phyloP scores from a whole-genome alignment of 2,888 invertebrate genomes.

The Gryllus longicercus region DNA sequence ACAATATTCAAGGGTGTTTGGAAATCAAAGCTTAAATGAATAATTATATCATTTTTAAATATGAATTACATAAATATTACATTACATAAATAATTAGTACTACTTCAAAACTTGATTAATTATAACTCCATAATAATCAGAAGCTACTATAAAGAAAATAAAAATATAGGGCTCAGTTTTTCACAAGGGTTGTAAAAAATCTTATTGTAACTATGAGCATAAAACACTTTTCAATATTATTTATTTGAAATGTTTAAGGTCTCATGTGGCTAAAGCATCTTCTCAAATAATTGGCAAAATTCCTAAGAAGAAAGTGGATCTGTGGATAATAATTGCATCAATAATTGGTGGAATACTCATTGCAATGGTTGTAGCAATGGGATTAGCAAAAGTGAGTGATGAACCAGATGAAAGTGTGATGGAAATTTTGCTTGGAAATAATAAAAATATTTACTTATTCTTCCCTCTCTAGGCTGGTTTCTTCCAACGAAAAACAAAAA shows the following conservation, averaged over 20 bases:
- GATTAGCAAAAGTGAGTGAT: neutral
- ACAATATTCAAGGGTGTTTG: too few relatives aligned
- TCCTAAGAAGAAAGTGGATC: slow-evolving; percentile 5
- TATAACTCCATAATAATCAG: too few relatives aligned
- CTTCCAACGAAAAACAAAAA: neutral
- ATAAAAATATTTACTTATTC: neutral
- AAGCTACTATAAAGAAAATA: too few relatives aligned
- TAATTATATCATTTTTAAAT: too few relatives aligned
- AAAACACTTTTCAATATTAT: neutral
- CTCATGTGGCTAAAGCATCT: neutral
- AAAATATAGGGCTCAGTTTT: too few relatives aligned
- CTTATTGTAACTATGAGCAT: too few relatives aligned
- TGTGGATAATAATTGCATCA: neutral
- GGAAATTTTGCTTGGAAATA: neutral
- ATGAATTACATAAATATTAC: too few relatives aligned
- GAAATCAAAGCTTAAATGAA: too few relatives aligned
- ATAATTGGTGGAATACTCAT: neutral
- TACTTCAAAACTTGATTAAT: too few relatives aligned
- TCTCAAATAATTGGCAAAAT: neutral
- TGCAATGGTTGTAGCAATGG: neutral
- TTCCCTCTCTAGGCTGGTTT: neutral
- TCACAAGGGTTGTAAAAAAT: too few relatives aligned
- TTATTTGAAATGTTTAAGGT: neutral
- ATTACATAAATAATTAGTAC: too few relatives aligned
- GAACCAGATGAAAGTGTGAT: neutral